Conservation (phyloP, 1,140 invertebrate species). For the Conus ventricosus region DNA sequence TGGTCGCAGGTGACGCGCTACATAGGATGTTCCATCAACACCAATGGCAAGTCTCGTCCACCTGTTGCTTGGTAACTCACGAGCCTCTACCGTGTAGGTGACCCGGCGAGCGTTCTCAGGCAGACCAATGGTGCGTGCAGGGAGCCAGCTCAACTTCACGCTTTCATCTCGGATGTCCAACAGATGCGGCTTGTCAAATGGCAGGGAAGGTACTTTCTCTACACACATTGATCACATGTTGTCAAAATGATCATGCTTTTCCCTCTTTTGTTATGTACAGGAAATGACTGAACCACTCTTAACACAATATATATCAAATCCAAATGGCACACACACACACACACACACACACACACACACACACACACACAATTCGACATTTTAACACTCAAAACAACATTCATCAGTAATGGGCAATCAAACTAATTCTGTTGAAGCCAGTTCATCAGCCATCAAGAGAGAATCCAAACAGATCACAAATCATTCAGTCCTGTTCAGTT, state of each 20-base stretch:
- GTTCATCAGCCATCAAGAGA: too few species aligned
- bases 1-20: conserved; percentile 57
- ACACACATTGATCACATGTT: background rate
- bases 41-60: conserved; percentile 64
- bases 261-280: too few species aligned
- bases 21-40: conserved; percentile 50
- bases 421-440: too few species aligned
- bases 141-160: conserved; percentile 64
- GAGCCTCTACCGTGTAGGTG: conserved; percentile 64
- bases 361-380: too few species aligned
- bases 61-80: conserved; percentile 65
- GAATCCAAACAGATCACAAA: too few species aligned
- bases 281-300: too few species aligned
- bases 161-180: conserved; percentile 57
- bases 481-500: too few species aligned
- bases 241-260: background rate
- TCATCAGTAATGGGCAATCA: too few species aligned
- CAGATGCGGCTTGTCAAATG: conserved; percentile 62
- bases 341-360: background rate
- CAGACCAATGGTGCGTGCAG: conserved; percentile 57
- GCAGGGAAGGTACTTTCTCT: conserved; percentile 61
- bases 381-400: too few species aligned
- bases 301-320: too few species aligned
- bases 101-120: conserved; percentile 59
- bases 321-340: background rate